These are phyloP conservation scores for Reinhardtius hippoglossoides DNA, from an alignment of 2,113 vertebrate species.

Conservation along the genomic window DNA sequence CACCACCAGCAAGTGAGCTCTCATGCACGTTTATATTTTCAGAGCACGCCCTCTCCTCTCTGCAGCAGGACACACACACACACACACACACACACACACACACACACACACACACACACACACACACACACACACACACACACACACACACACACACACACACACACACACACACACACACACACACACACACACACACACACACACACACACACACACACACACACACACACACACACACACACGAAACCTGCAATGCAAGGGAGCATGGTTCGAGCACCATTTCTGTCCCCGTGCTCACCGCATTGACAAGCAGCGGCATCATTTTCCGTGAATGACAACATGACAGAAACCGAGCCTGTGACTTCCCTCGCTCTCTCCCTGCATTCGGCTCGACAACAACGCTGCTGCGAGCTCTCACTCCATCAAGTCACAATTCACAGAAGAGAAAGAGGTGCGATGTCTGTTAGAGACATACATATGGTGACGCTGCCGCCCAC, in stretches of 20 bases:
- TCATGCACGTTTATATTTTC: neutral
- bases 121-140: neutral
- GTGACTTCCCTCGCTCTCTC: slow-evolving; percentile 40
- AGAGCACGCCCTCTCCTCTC: slow-evolving; percentile 33
- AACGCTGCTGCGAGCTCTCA: slow-evolving; percentile 11
- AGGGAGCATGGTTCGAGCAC: neutral
- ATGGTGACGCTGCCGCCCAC: slow-evolving; percentile 30
- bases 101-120: neutral
- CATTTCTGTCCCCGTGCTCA: slow-evolving; percentile 16
- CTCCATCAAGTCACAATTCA: slow-evolving; percentile 21
- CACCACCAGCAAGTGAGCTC: slow-evolving; percentile 12
- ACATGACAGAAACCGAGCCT: slow-evolving; percentile 29
- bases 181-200: neutral
- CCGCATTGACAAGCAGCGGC: slow-evolving; percentile 51
- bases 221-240: neutral
- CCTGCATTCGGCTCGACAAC: slow-evolving; percentile 34
- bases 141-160: neutral
- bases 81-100: neutral
- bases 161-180: neutral
- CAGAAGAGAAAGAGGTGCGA: slow-evolving; percentile 28
- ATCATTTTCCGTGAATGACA: slow-evolving; percentile 71
- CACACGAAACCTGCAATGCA: slow-evolving; percentile 72
- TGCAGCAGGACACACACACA: slow-evolving; percentile 33
- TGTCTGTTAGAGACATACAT: slow-evolving; percentile 26
- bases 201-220: neutral